Evolutionary conservation across 2,888 invertebrate species (phyloP).

Genomic region (Mesorhabditis belari): DNA sequence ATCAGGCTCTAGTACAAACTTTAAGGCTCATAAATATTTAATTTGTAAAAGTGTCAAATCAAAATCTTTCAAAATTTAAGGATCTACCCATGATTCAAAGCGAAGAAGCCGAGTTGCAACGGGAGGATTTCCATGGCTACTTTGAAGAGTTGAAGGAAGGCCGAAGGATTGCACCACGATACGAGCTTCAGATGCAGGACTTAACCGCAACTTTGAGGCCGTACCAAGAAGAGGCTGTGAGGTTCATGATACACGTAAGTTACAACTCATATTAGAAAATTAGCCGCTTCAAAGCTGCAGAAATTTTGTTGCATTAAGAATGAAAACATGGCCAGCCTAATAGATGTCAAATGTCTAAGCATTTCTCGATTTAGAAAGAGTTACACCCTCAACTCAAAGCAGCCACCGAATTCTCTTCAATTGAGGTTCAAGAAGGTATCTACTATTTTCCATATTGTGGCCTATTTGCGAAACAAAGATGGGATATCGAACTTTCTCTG

Average conservation of each 20-base stretch:
- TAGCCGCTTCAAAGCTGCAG: too few species aligned
- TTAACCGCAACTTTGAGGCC: conserved; percentile 52
- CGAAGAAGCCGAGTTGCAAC: not conserved
- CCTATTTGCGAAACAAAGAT: conserved; percentile 1
- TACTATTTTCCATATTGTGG: conserved; percentile 12
- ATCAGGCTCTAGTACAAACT: not conserved
- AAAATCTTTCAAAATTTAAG: too few species aligned
- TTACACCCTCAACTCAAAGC: too few species aligned
- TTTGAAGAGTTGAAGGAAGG: not conserved
- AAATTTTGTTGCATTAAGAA: too few species aligned
- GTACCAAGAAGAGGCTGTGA: conserved; percentile 55
- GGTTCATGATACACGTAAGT: conserved; percentile 55
- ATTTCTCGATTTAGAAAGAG: too few species aligned
- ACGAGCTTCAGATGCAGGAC: conserved; percentile 3
- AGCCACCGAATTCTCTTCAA: not conserved
- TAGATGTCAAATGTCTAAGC: too few species aligned
- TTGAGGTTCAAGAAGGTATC: not conserved
- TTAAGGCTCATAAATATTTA: not conserved
- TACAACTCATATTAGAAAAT: not conserved
- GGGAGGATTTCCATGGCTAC: conserved; percentile 3
- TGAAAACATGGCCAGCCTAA: too few species aligned
- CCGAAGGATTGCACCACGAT: not conserved
- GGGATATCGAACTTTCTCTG: not conserved
- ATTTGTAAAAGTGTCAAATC: too few species aligned
- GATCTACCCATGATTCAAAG: too few species aligned